phyloP scores from a whole-genome alignment of 2,113 vertebrate genomes.

The Sinocyclocheilus anophthalmus region DNA sequence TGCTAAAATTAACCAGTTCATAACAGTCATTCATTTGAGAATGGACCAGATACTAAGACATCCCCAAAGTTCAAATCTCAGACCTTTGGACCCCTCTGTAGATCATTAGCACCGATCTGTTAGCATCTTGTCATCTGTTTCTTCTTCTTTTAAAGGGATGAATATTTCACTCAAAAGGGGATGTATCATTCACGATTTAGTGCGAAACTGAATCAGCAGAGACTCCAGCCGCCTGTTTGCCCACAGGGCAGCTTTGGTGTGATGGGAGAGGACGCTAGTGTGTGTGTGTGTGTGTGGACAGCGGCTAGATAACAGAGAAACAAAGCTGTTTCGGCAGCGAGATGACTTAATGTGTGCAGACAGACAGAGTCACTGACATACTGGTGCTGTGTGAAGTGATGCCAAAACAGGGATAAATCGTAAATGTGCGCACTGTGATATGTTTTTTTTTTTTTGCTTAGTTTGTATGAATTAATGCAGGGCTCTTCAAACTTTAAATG shows the following conservation, averaged over 20 bases:
- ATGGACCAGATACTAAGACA: neutral
- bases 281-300: neutral
- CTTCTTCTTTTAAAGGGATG: constrained; percentile 21
- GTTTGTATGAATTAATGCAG: neutral
- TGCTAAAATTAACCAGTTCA: neutral
- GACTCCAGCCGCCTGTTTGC: constrained; percentile 26
- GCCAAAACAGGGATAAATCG: neutral
- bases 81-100: neutral
- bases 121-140: neutral
- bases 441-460: neutral
- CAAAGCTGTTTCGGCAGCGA: neutral
- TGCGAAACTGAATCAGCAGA: constrained; percentile 37
- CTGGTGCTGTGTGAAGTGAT: constrained; percentile 6
- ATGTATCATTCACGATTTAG: constrained; percentile 25
- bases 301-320: constrained; percentile 24
- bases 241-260: constrained; percentile 22
- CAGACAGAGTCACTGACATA: neutral
- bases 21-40: neutral
- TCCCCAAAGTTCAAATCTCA: neutral
- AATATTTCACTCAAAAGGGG: constrained; percentile 12
- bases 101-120: neutral
- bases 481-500: neutral
- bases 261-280: neutral
- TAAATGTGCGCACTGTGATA: neutral
- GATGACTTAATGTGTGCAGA: constrained; percentile 16